phyloP scores from a whole-genome alignment of 2,113 vertebrate genomes.

The Polypterus senegalus region DNA sequence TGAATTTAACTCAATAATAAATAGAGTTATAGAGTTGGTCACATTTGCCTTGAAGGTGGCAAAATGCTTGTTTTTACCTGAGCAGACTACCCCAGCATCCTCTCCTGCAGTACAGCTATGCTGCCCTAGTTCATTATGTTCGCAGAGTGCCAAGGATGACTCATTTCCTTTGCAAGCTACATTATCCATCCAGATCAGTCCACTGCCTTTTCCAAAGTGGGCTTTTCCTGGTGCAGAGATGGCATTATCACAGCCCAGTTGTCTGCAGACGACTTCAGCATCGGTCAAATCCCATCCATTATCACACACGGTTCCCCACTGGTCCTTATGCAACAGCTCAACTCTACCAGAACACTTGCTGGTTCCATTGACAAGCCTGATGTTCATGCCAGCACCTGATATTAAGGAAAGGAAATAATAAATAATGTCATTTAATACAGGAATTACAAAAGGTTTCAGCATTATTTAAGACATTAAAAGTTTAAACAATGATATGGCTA shows the following conservation, averaged over 20 bases:
- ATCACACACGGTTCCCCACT: slow-evolving; percentile 52
- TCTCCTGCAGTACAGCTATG: slow-evolving; percentile 38
- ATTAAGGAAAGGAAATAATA: no score
- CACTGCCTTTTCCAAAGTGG: slow-evolving; percentile 40
- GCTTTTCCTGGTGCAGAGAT: slow-evolving; percentile 28
- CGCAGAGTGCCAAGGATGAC: slow-evolving; percentile 41
- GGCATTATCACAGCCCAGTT: slow-evolving; percentile 36
- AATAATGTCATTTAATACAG: no score
- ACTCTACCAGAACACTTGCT: slow-evolving; percentile 37
- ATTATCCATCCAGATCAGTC: slow-evolving; percentile 45
- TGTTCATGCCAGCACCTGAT: no score
- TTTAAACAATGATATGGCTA: no score
- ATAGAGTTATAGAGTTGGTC: no score
- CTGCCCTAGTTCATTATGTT: slow-evolving; percentile 29
- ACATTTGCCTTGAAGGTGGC: no score
- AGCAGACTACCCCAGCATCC: slow-evolving; percentile 42
- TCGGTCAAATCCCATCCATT: slow-evolving; percentile 33
- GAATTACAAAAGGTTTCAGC: no score
- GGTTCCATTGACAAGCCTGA: slow-evolving; percentile 32
- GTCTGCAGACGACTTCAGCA: slow-evolving; percentile 41
- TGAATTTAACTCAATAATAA: no score
- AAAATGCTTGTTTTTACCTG: no score
- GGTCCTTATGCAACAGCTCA: slow-evolving; percentile 39
- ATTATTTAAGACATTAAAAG: no score
- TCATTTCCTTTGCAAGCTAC: slow-evolving; percentile 38